A percentile compares a stretch with the other conserved stretches of the same genome.
Conservation (phyloP, 2,797 vertebrate species). For the Hydrophis major region DNA sequence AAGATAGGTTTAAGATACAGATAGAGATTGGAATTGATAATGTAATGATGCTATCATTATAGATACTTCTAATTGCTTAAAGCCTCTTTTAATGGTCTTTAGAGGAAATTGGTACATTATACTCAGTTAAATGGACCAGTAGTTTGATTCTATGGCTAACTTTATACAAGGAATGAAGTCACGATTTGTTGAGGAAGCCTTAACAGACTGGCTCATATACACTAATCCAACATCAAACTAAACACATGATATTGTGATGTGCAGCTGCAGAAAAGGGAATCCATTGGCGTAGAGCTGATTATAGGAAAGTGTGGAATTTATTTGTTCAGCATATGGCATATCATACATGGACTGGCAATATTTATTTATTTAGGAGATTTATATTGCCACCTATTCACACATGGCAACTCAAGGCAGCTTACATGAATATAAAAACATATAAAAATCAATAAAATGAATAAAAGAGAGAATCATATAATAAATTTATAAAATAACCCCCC, state of each 20-base stretch:
- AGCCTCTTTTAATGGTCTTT: background rate
- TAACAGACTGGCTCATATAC: background rate
- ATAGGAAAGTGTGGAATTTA: background rate
- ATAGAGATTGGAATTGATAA: background rate
- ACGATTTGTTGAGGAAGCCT: background rate
- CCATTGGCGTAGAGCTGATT: background rate
- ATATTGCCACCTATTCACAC: no score
- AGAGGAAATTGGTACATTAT: background rate
- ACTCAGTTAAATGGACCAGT: background rate
- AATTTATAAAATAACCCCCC: no score
- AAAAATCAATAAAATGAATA: no score
- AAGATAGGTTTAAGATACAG: no score
- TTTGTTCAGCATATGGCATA: no score
- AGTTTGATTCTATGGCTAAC: background rate
- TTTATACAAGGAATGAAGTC: background rate
- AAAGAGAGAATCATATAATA: no score
- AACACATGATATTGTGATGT: background rate
- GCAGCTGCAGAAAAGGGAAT: background rate
- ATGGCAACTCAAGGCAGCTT: no score
- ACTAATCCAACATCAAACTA: background rate
- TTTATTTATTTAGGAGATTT: no score
- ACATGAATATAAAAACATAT: no score
- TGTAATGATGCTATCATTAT: background rate
- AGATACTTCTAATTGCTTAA: background rate
- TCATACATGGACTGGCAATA: no score